Evolutionary conservation across 2,113 vertebrate genomes (phyloP).

Genomic region (Raja brachyura): DNA sequence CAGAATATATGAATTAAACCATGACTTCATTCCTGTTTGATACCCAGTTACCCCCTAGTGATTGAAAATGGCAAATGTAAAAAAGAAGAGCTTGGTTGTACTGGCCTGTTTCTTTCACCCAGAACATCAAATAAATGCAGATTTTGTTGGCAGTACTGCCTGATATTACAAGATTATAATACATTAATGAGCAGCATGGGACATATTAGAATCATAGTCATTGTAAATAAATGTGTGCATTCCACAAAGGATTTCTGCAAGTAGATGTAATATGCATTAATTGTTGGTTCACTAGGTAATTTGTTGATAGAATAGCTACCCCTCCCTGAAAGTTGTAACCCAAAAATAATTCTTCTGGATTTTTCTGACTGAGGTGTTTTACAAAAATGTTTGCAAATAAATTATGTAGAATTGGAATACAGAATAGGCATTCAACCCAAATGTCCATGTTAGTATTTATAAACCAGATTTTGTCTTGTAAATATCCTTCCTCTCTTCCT

Average conservation of each 20-base stretch:
- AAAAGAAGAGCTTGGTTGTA: background rate
- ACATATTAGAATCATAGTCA: too few relatives aligned
- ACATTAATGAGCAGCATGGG: background rate
- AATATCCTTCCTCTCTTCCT: too few relatives aligned
- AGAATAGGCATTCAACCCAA: too few relatives aligned
- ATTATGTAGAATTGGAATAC: too few relatives aligned
- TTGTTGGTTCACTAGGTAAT: background rate
- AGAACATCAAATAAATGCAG: background rate
- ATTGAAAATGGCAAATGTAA: background rate
- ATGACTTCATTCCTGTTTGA: background rate
- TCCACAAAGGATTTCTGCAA: background rate
- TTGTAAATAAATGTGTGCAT: background rate
- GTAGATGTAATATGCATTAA: background rate
- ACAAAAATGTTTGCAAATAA: too few relatives aligned
- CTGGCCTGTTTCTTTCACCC: background rate
- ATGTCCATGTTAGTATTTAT: too few relatives aligned
- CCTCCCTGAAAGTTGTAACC: background rate
- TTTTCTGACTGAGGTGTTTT: background rate
- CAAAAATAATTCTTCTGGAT: background rate
- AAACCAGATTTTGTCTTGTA: too few relatives aligned
- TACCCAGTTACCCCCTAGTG: background rate
- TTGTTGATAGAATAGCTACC: background rate
- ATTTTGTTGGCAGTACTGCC: background rate
- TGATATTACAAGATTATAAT: background rate
- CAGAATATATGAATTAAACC: background rate